Base-by-base conservation (phyloP, 2,888 invertebrate species). In the Anagyrus pseudococci region DNA sequence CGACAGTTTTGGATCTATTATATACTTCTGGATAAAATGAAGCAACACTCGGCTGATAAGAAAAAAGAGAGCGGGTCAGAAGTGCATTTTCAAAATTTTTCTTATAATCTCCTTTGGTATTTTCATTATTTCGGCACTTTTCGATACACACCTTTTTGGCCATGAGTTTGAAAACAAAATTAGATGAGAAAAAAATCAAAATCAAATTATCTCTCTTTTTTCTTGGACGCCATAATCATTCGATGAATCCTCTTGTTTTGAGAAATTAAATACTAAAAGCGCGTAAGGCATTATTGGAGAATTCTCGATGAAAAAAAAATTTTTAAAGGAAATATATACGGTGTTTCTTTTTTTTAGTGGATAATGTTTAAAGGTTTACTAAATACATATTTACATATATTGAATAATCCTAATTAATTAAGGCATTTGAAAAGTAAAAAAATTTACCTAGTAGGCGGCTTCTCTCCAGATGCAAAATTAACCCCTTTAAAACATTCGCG, bases 391-490 rank as follows among this genome's bases (percentile, higher is more conserved):
- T n/a, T 72, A 73, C 73, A 73, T 77, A 74, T 78, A 79, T 74
- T 77, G 15, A 75, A 77, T 80, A 80, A 78, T 78, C 77, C 76
- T 79, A 74, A 76, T 79, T 80, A 80, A 70, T 75, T 75, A 76
- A 77, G 75, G 70, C 72, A 69, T 71, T 72, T 8, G 8, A 19
- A 43, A n/a, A n/a, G 15, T 1, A 29, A 71, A 72, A 70, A 71
- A 58, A 63, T 37, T 13, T 2, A 2, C 2, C 10, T 72, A 74
- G 75, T 74, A 73, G 75, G 71, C 69, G 66, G 75, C 73, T 75
- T 74, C 70, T 67, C 77, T 77, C 77, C 77, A 75, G 77, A 74
- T 70, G 66, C 74, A 50, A 76, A 79, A 77, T 74, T 72, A 15
- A 29, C 58, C 61, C 58, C 63, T 63, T 66, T 54, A 66, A n/a